A percentile compares a stretch with the other conserved stretches of the same genome.
Evolutionary conservation across 1,140 invertebrate genomes (phyloP).

Genomic region (Heliconius himera): DNA sequence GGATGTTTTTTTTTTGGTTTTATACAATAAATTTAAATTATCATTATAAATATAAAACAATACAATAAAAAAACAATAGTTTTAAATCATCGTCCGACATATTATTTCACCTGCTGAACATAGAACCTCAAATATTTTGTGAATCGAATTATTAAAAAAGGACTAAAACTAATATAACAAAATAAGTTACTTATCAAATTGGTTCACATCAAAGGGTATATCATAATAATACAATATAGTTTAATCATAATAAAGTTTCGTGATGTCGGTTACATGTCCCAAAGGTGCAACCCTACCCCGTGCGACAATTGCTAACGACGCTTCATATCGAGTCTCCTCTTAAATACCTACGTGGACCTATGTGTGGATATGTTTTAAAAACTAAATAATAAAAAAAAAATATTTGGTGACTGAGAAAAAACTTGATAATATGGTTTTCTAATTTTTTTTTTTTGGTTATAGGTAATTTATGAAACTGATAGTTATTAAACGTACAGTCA

Average conservation of each 20-base stretch:
- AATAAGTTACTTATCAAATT: background rate
- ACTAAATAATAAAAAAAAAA: background rate
- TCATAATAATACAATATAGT: slow-evolving; percentile 15
- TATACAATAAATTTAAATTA: no score
- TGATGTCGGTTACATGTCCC: slow-evolving; percentile 24
- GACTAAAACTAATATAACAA: background rate
- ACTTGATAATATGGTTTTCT: no score
- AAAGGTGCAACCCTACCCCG: slow-evolving; percentile 58
- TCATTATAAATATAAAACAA: no score
- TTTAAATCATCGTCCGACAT: background rate
- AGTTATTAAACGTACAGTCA: no score
- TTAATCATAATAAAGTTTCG: slow-evolving; percentile 26
- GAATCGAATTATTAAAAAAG: background rate
- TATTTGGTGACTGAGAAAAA: background rate
- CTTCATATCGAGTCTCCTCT: slow-evolving; percentile 40
- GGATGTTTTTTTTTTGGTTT: no score
- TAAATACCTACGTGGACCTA: slow-evolving; percentile 17
- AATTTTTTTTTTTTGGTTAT: no score
- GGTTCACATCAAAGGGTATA: slow-evolving; percentile 19
- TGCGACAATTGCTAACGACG: slow-evolving; percentile 57
- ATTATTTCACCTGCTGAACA: background rate
- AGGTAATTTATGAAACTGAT: no score
- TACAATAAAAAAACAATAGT: no score
- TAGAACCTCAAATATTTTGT: no score
- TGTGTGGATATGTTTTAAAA: background rate